Evolutionary conservation across 35 echinoderm and acorn worm genomes (phyloP).

Genomic region (Acanthaster planci): DNA sequence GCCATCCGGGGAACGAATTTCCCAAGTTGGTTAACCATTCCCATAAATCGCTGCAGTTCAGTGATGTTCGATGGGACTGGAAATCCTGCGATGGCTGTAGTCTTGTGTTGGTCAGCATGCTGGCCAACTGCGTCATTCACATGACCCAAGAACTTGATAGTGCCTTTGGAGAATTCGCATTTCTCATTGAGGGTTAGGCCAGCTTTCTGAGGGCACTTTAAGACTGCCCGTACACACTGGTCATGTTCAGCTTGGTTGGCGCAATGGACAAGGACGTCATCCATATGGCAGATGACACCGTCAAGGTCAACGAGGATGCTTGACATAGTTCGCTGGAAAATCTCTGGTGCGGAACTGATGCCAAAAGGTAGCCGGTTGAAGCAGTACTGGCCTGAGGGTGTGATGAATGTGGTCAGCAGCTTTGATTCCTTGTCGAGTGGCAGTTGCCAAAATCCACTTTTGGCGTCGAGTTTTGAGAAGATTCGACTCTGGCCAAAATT

Average conservation of each 20-base stretch:
- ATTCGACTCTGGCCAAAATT: slow-evolving; percentile 27
- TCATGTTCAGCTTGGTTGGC: slow-evolving; percentile 56
- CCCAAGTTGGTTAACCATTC: slow-evolving; percentile 48
- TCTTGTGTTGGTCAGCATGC: slow-evolving; percentile 33
- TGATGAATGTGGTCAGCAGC: slow-evolving; percentile 63
- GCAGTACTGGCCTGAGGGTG: slow-evolving; percentile 49
- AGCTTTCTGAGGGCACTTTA: slow-evolving; percentile 32
- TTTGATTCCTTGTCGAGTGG: slow-evolving; percentile 41
- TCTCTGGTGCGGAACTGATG: slow-evolving; percentile 57
- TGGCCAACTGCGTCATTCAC: slow-evolving; percentile 14
- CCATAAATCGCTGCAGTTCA: slow-evolving; percentile 57
- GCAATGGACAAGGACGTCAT: slow-evolving; percentile 66
- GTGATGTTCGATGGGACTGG: slow-evolving; percentile 20
- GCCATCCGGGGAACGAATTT: slow-evolving; percentile 60
- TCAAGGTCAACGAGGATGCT: slow-evolving; percentile 53
- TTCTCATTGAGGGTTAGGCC: slow-evolving; percentile 68
- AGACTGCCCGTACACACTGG: slow-evolving; percentile 33
- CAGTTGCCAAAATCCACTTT: slow-evolving; percentile 70
- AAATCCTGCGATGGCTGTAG: slow-evolving; percentile 5
- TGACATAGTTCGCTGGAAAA: slow-evolving; percentile 61
- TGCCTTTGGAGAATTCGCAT: slow-evolving; percentile 36
- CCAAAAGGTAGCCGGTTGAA: slow-evolving; percentile 61
- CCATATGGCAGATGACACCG: slow-evolving; percentile 67
- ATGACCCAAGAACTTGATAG: slow-evolving; percentile 45
- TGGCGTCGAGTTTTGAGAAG: slow-evolving; percentile 59